These are phyloP conservation scores for Hyla sarda DNA, from an alignment of 2,113 vertebrate species.

Conservation along the genomic window DNA sequence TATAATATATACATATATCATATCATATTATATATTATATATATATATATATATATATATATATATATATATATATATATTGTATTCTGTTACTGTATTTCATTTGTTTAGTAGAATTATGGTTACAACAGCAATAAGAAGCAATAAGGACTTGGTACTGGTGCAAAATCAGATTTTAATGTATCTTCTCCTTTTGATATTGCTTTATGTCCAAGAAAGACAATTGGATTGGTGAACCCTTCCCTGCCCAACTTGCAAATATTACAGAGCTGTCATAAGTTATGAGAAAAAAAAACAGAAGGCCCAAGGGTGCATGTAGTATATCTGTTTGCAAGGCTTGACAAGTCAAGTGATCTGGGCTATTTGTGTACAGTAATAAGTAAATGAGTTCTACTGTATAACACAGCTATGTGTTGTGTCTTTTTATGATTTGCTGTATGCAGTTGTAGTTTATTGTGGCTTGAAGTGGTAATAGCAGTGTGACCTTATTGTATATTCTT, in stretches of 20 bases:
- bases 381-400: neutral
- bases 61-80: no score
- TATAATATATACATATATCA: no score
- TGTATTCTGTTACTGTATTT: neutral
- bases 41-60: no score
- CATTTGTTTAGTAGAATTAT: neutral
- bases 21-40: no score
- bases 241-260: neutral
- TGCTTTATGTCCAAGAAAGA: neutral
- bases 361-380: neutral
- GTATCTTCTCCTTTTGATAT: neutral
- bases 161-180: neutral
- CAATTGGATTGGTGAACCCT: neutral
- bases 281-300: neutral
- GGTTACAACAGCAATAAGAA: neutral
- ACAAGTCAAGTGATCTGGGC: neutral
- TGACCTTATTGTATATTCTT: conserved; percentile 19
- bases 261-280: neutral
- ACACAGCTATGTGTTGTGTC: neutral
- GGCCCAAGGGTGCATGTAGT: neutral
- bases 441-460: neutral
- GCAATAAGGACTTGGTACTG: neutral
- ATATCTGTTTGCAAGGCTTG: neutral
- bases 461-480: neutral
- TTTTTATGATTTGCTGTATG: neutral